Conservation (phyloP, 2,797 vertebrate genomes). For the Falco naumanni region DNA sequence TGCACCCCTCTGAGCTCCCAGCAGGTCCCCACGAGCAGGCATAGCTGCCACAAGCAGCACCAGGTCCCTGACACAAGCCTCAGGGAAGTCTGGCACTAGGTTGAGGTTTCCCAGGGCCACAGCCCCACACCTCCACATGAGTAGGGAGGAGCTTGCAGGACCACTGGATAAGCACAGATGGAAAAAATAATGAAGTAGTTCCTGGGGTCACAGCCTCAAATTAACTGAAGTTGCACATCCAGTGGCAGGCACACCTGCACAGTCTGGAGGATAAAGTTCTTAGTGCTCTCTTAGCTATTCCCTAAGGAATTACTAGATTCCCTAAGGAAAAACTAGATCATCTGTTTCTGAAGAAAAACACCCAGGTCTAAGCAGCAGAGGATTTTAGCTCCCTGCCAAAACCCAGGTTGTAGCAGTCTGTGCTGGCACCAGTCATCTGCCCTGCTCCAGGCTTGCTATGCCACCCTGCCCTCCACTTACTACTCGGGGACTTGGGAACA, state of each 20-base stretch:
- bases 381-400: background rate
- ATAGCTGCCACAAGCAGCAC: no score
- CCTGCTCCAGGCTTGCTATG: background rate
- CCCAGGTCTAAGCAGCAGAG: background rate
- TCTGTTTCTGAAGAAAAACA: background rate
- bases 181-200: background rate
- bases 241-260: background rate
- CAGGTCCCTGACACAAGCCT: background rate
- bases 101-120: background rate
- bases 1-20: background rate
- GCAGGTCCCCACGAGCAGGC: background rate
- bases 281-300: background rate
- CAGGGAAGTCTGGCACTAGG: background rate
- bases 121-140: background rate
- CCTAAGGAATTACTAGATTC: background rate
- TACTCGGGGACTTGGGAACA: background rate
- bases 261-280: background rate
- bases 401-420: background rate
- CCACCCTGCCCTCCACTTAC: background rate
- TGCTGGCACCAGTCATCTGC: background rate
- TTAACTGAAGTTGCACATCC: background rate
- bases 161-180: fast-evolving
- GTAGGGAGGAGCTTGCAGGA: background rate
- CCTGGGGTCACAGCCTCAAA: background rate
- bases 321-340: background rate